These are phyloP conservation scores for Catharus minimus DNA, from an alignment of 2,113 vertebrate species.

Conservation along the genomic window DNA sequence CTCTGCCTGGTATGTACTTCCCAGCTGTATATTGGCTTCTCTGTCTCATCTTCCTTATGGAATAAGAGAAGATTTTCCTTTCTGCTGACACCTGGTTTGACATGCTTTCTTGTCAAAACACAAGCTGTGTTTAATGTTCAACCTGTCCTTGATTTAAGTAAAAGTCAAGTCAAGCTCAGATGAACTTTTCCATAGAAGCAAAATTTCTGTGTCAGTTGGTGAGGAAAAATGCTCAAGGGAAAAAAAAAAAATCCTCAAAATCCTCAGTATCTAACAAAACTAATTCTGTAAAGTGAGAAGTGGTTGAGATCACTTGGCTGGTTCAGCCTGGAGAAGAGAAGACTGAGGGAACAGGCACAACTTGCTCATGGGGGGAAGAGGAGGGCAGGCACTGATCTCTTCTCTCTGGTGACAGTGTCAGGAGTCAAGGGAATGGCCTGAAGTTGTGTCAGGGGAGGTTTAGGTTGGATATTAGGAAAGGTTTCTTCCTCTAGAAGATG, in stretches of 20 bases:
- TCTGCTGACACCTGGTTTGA: background rate
- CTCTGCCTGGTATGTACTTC: background rate
- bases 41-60: background rate
- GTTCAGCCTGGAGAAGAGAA: background rate
- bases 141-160: background rate
- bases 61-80: background rate
- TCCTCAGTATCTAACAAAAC: background rate
- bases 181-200: background rate
- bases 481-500: accelerated
- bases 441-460: background rate
- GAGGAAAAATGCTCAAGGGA: background rate
- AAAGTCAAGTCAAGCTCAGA: background rate
- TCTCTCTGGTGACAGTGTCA: background rate
- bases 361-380: background rate
- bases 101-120: background rate
- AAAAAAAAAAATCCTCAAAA: background rate
- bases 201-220: background rate
- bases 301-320: background rate
- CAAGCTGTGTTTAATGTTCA: background rate
- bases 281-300: background rate
- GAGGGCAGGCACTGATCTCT: background rate
- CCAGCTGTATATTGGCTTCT: background rate
- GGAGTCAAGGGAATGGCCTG: accelerated
- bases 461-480: background rate
- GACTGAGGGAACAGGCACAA: background rate